Percentiles rank a stretch among this genome's conserved stretches.
These are phyloP conservation scores for Psix sp. DNA, from an alignment of 1,140 invertebrate genomes.

Conservation along the genomic window DNA sequence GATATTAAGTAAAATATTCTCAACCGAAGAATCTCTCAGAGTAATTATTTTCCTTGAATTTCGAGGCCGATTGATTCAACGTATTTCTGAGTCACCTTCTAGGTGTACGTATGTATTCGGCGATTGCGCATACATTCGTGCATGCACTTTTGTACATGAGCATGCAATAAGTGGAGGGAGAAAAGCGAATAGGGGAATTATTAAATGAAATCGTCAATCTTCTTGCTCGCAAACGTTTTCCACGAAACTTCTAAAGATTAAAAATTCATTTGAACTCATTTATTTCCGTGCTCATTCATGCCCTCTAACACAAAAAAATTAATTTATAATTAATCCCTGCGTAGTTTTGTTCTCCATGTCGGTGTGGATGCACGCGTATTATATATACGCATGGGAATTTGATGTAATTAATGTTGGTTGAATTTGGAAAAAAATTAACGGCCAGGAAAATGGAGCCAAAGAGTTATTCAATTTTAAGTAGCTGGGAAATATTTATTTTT, in stretches of 20 bases:
- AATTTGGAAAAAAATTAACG: too few species aligned
- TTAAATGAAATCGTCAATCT: conserved; percentile 66
- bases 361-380: too few species aligned
- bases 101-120: conserved; percentile 34
- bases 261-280: conserved; percentile 33
- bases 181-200: conserved; percentile 55
- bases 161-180: conserved; percentile 20
- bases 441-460: too few species aligned
- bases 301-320: too few species aligned
- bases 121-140: conserved; percentile 14
- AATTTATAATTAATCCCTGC: too few species aligned
- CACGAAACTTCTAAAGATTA: conserved; percentile 29
- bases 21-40: conserved; percentile 42
- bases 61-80: conserved; percentile 52
- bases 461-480: too few species aligned
- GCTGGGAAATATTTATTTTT: too few species aligned
- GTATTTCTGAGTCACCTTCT: conserved; percentile 54
- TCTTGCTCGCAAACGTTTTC: conserved; percentile 36
- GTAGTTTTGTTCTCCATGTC: too few species aligned
- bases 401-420: too few species aligned
- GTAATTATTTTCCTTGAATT: conserved; percentile 54
- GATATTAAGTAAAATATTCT: conserved; percentile 22
- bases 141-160: not conserved
- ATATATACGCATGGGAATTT: too few species aligned
- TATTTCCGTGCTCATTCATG: too few species aligned